Evolutionary conservation across 2,888 invertebrate genomes (phyloP).

Genomic region (Cerastis rubricosa): DNA sequence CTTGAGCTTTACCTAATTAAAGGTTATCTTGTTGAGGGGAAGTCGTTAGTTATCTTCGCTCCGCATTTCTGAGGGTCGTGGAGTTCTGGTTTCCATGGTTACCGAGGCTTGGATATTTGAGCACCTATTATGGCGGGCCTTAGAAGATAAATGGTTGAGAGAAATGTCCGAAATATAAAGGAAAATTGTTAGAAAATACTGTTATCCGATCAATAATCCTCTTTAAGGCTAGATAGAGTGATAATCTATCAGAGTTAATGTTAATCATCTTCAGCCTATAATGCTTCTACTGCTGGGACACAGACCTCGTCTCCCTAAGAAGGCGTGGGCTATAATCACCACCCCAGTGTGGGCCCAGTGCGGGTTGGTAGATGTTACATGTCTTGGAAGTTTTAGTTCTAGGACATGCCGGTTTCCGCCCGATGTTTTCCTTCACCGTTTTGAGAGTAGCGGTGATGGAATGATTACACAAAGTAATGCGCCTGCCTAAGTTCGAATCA

Average conservation of each 20-base stretch:
- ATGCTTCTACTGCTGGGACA: too few relatives aligned
- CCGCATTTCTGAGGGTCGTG: constrained; percentile 37
- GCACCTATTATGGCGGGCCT: background rate
- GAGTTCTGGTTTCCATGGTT: constrained; percentile 35
- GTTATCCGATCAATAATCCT: background rate
- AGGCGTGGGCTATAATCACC: too few relatives aligned
- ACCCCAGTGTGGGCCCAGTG: too few relatives aligned
- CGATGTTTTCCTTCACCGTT: too few relatives aligned
- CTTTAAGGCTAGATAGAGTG: background rate
- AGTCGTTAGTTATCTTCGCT: constrained; percentile 60
- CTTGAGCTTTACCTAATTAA: constrained; percentile 72
- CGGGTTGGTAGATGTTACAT: too few relatives aligned
- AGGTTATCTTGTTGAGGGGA: constrained; percentile 60
- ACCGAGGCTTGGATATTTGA: constrained; percentile 26
- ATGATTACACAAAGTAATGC: too few relatives aligned
- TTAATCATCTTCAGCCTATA: too few relatives aligned
- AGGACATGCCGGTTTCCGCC: too few relatives aligned
- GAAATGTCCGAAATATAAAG: background rate
- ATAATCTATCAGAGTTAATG: background rate
- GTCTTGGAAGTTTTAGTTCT: too few relatives aligned
- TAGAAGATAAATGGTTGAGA: background rate
- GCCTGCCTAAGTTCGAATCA: too few relatives aligned
- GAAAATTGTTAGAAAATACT: background rate
- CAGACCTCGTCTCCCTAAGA: too few relatives aligned
- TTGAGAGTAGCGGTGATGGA: too few relatives aligned